Base-by-base conservation (phyloP, 2,797 vertebrate genomes). In the Lepilemur ruficaudatus region DNA sequence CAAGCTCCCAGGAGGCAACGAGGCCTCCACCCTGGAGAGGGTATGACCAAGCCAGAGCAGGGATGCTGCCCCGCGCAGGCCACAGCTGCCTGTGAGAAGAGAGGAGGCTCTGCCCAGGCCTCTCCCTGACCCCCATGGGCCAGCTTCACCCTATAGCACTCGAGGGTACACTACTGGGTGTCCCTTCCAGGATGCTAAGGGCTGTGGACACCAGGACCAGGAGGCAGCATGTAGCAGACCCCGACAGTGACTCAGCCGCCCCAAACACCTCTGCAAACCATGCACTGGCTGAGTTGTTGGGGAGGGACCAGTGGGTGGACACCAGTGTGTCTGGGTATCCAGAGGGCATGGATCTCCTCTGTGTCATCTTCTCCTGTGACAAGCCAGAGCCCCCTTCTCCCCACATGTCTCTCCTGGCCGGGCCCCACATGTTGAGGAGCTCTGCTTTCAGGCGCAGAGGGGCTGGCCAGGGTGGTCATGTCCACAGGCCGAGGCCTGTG, bases 231-330 rank as follows among this genome's bases (percentile, higher is more conserved):
- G 81, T 93, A 96, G 93, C 95, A 59, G 57, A 72, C 41, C 84
- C 57, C 4, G 0, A 63, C 67, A 17, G 80, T 95, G 96, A 96
- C 95, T 96, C 96, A 97, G 95, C 90, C 28, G 0, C 48, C 48
- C 5, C 8, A 20, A 59, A 48, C 46, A 55, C 87, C 38, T 20
- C 69, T 83, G 95, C 78, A 97, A 96, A n/a, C 92, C 38, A 43
- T 97, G 97, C 96, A 92, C 97, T 65, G 81, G 63, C 81, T 1
- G 38, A 46, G 22, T 13, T 35, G 1, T 0, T 5, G 61, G 94
- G 96, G 89, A 30, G 10, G 82, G 83, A 55, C 81, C 3, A 41
- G 32, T 1, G 0, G 38, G 72, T 3, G 7, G 79, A 83, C 52
- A 25, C 28, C 9, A 38, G 32, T 1, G 59, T 67, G 12, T 25